Evolutionary conservation across 2,797 vertebrate species (phyloP), one percentile per base, ranked within the genome.

Genomic region (Tenualosa ilisha): DNA sequence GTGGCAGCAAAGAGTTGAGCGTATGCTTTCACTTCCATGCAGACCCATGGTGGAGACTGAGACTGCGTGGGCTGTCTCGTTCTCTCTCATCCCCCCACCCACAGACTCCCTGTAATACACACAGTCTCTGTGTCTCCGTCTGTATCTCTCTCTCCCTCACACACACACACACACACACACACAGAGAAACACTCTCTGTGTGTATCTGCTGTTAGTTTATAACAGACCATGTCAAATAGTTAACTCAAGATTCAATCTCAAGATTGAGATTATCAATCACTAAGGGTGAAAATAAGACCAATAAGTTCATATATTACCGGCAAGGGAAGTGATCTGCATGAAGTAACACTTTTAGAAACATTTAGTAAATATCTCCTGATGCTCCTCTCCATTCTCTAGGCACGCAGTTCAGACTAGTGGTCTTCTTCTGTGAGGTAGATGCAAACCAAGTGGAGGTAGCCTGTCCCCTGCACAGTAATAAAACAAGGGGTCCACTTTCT

Each of bases 21-120:
- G 61, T 65, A 24, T 65, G 24, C 86, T 90, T 90, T 90, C 87
- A 88, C 85, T 89, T 89, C 89, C 84, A 83, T 84, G 82, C 17
- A 50, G 65, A 22, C 81, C 81, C 84, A 86, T 89, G 88, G 85
- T 51, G 81, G 87, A 89, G 85, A 88, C 84, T 84, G 89, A 90
- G 87, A 88, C 86, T 83, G 81, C 85, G 89, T 88, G 87, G 88
- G 89, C 61, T 65, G n/a, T 26, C 61, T 65, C 61, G 1, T 6
- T 65, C 61, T 65, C 61, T 65, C n/a, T 65, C 61, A 65, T 24
- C 56, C 61, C 61, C 61, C 61, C 61, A 65, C 61, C 61, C 61
- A 65, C 61, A 31, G 31, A 0, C 31, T 31, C 31, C 31, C 31
- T 31, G 31, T 59, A 1, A n/a, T 22, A 59, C 20, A n/a, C n/a